Evolutionary conservation across 2,797 vertebrate genomes (phyloP).

Genomic region (Sebastes cheni): DNA sequence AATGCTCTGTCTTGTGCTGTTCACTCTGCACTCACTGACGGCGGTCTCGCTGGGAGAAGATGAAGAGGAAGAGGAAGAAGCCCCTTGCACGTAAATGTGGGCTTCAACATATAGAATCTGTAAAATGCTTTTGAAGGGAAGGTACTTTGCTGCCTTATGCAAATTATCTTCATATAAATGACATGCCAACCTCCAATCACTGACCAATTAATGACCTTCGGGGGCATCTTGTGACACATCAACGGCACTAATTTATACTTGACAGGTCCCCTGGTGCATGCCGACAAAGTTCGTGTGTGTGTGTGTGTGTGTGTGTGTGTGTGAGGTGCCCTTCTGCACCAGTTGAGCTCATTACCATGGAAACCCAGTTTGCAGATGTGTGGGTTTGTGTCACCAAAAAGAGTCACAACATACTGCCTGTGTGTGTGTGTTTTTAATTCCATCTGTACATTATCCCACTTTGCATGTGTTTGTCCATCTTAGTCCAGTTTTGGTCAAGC

Average conservation of each 20-base stretch:
- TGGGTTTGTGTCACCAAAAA: slow-evolving; percentile 48
- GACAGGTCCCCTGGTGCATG: slow-evolving; percentile 78
- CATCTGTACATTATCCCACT: not conserved
- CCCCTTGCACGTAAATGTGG: slow-evolving; percentile 5
- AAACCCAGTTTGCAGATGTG: slow-evolving; percentile 61
- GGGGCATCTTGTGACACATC: slow-evolving; percentile 78
- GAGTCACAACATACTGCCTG: slow-evolving; percentile 17
- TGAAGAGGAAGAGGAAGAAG: not conserved
- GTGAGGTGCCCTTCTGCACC: slow-evolving; percentile 55
- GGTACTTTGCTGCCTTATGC: slow-evolving; percentile 70
- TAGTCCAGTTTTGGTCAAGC: slow-evolving; percentile 3
- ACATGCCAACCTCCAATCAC: slow-evolving; percentile 77
- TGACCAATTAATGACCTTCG: slow-evolving; percentile 83
- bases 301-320: slow-evolving; percentile 16
- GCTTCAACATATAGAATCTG: slow-evolving; percentile 62
- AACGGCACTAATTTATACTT: slow-evolving; percentile 76
- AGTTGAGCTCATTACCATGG: slow-evolving; percentile 79
- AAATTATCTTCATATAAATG: slow-evolving; percentile 76
- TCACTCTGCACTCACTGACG: not conserved
- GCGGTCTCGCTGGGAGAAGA: not conserved
- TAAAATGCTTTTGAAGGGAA: slow-evolving; percentile 56
- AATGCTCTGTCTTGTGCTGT: not conserved
- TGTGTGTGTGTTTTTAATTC: slow-evolving; percentile 1
- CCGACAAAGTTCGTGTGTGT: slow-evolving; percentile 43
- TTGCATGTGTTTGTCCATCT: not conserved